Evolutionary conservation across 1,140 invertebrate species (phyloP).

Genomic region (Littorina saxatilis): DNA sequence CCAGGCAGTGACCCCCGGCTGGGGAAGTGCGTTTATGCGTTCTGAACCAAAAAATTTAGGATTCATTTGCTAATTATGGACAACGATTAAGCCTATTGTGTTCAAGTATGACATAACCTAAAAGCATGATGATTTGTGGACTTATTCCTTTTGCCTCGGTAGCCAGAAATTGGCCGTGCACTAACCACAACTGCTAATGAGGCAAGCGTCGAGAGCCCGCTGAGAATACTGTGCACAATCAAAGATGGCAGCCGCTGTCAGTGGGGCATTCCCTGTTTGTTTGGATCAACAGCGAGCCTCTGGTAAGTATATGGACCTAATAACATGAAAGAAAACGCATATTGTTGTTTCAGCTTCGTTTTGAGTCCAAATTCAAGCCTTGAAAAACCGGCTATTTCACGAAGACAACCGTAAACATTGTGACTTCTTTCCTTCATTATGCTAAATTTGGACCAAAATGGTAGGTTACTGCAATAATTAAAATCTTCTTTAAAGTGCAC

Average conservation of each 20-base stretch:
- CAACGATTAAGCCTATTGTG: constrained; percentile 29
- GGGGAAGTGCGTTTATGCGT: constrained; percentile 55
- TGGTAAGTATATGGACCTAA: constrained; percentile 37
- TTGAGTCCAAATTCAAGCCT: no score
- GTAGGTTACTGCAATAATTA: background rate
- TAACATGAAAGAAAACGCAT: background rate
- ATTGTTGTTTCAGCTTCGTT: background rate
- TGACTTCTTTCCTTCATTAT: constrained; percentile 3
- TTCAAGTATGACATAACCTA: constrained; percentile 36
- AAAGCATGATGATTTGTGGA: background rate
- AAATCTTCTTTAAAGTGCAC: no score
- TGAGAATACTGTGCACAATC: constrained; percentile 54
- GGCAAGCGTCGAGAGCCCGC: constrained; percentile 51
- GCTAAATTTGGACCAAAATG: constrained; percentile 11
- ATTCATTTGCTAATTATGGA: constrained; percentile 31
- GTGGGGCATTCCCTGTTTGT: constrained; percentile 57
- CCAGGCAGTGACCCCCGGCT: constrained; percentile 56
- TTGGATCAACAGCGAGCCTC: constrained; percentile 49
- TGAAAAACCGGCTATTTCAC: background rate
- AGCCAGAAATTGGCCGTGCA: constrained; percentile 33
- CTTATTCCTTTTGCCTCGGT: background rate
- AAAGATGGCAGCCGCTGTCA: constrained; percentile 57
- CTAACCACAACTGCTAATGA: constrained; percentile 41
- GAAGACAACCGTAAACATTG: constrained; percentile 1
- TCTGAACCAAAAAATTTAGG: constrained; percentile 13